Evolutionary conservation across 2,888 invertebrate species (phyloP), one percentile per base, ranked within the genome.

Genomic region (Pachymerium ferrugineum): DNA sequence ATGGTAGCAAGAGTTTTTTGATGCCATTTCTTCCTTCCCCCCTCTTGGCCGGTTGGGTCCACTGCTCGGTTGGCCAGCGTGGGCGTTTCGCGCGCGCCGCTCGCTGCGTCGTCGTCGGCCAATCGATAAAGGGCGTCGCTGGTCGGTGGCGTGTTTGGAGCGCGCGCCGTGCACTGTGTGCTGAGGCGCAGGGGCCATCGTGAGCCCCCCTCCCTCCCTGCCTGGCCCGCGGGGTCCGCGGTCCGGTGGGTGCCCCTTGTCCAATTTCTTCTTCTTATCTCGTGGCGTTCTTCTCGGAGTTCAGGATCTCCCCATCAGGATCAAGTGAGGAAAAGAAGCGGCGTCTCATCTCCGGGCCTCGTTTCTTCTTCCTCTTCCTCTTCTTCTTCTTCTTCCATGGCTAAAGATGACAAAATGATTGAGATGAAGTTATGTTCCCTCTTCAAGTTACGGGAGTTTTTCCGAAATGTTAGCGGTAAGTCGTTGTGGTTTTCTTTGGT

Each of bases 391-490:
- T 67, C 68, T 28, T 31, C 73, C 35, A 73, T 68, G 68, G 73
- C 73, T 28, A 73, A 73, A 33, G 73, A 73, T 73, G 73, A 73
- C 25, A 73, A 73, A 73, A 73, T 73, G 73, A 73, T 73, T 73
- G 73, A 73, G 68, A 73, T 73, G 73, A 73, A 73, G 68, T 67
- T 73, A 35, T 73, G 73, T 47, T 73, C 73, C 16, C 73, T 73
- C 73, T 73, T 73, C 73, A 73, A 73, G 33, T 35, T 73, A 28
- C 38, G 73, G 38, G 73, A 73, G 68, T 73, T 73, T 68, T 73
- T 73, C 73, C 73, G 73, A 29, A 73, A 73, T 68, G 73, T 73
- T 25, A 73, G 73, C 33, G 73, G 73, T 73, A 73, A 73, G 73
- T 73, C 29, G 72, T 30, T 62, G 62, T 62, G 62, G 62, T 62